Evolutionary conservation across 1,140 invertebrate species (phyloP).

Genomic region (Drosophila bocqueti): DNA sequence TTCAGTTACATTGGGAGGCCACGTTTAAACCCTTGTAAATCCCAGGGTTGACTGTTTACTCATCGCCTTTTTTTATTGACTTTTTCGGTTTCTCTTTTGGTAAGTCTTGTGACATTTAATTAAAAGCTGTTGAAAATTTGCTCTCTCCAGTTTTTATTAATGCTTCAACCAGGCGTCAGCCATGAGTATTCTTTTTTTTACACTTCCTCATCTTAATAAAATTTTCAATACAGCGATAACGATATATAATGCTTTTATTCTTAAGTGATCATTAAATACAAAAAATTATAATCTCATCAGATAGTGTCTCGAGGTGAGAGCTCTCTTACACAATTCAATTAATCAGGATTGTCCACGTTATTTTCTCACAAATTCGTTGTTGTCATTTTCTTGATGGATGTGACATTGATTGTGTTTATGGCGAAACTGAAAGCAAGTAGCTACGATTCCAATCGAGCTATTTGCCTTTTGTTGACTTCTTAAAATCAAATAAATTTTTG

Average conservation of each 20-base stretch:
- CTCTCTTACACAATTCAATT: neutral
- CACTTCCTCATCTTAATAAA: neutral
- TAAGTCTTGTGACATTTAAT: slow-evolving; percentile 6
- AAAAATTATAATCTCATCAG: no score
- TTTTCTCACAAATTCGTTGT: neutral
- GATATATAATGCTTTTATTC: no score
- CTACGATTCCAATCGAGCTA: slow-evolving; percentile 1
- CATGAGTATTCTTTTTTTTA: neutral
- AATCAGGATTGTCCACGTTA: neutral
- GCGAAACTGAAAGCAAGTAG: neutral
- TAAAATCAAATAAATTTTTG: slow-evolving; percentile 49
- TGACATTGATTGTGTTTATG: neutral
- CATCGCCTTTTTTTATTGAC: neutral
- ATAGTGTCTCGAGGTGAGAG: neutral
- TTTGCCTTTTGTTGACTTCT: slow-evolving; percentile 16
- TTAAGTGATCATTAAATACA: no score
- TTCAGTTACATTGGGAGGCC: slow-evolving; percentile 1
- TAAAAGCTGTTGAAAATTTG: neutral
- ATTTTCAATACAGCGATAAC: neutral
- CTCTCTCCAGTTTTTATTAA: neutral
- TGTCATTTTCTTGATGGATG: slow-evolving; percentile 5
- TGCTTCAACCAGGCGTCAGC: neutral
- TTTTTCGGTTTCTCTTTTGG: neutral
- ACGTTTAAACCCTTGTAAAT: slow-evolving; percentile 5
- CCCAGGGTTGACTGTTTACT: slow-evolving; percentile 30